Conservation (phyloP, 2,888 invertebrate species). For the Pocota personata region DNA sequence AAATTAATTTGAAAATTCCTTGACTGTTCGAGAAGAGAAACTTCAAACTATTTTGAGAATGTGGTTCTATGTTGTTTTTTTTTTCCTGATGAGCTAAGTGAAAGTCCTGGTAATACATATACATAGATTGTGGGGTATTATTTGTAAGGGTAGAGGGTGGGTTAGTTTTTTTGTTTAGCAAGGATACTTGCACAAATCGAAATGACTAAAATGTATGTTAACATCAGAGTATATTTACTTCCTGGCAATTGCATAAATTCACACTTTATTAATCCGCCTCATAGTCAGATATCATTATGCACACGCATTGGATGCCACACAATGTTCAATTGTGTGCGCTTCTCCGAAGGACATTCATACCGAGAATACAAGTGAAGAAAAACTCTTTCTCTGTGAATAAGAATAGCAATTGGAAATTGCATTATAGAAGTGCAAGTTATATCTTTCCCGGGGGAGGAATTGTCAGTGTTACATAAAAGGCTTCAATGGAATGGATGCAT, state of each 20-base stretch:
- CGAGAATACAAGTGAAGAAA: neutral
- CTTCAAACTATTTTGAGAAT: constrained; percentile 45
- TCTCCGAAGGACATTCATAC: constrained; percentile 15
- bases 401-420: constrained; percentile 65
- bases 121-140: neutral
- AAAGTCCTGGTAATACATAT: neutral
- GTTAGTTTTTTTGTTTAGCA: neutral
- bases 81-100: neutral
- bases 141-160: neutral
- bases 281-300: neutral
- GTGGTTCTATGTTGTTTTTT: constrained; percentile 39
- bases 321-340: neutral
- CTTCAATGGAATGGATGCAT: constrained; percentile 46
- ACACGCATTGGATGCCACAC: constrained; percentile 11
- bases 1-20: constrained; percentile 69
- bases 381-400: constrained; percentile 6
- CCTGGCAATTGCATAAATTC: constrained; percentile 51
- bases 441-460: neutral
- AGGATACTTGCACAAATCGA: neutral
- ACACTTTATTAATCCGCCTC: constrained; percentile 20
- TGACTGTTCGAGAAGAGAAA: constrained; percentile 9
- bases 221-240: constrained; percentile 33
- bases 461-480: constrained; percentile 25
- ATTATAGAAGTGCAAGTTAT: constrained; percentile 46
- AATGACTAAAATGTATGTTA: constrained; percentile 19